Base-by-base conservation (phyloP, 2,113 vertebrate species). In the Oreochromis tanganicae region DNA sequence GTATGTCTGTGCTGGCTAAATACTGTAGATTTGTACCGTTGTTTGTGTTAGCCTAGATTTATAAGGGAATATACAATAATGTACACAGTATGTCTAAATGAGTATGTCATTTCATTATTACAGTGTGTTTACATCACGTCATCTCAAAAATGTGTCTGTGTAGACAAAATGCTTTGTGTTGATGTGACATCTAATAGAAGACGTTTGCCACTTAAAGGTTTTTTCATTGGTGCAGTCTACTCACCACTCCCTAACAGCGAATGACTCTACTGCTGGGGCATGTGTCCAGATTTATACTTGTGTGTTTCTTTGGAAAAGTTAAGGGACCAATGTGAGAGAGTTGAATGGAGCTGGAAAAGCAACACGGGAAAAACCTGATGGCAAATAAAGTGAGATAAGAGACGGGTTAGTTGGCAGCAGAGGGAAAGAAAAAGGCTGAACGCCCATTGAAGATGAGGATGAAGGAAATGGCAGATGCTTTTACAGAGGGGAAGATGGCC, bases 301-400 rank as follows among this genome's bases (percentile, higher is more conserved):
- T 81, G 46, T 55, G 27, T 50, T 32, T 50, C 9, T 78, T 78
- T 50, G 50, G 43, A 86, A 84, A 56, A 73, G 66, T 57, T 75
- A n/a, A 80, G 43, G 32, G 80, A 88, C 87, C 73, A 55, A 57
- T 75, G 82, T 2, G 41, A 75, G 87, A 61, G 21, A 82, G 16
- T 29, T 80, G 86, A 92, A 80, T 75, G 34, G 38, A 66, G 57
- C 79, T 88, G 80, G 85, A 88, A 71, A 71, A 61, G 82, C 89
- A 85, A 75, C 83, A 61, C 85, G 82, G 86, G 61, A 88, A 79
- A 79, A 46, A 50, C 38, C 34, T 24, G 43, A 73, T 80, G 61
- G 81, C 7, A 82, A 81, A 82, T 82, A 38, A 86, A 88, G 85
- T 50, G 87, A 82, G 81, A 5, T 54, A 75, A 73, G 56, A 89